Evolutionary conservation across 2,113 vertebrate species (phyloP), one percentile per base, ranked within the genome.

Genomic region (Tetrax tetrax): DNA sequence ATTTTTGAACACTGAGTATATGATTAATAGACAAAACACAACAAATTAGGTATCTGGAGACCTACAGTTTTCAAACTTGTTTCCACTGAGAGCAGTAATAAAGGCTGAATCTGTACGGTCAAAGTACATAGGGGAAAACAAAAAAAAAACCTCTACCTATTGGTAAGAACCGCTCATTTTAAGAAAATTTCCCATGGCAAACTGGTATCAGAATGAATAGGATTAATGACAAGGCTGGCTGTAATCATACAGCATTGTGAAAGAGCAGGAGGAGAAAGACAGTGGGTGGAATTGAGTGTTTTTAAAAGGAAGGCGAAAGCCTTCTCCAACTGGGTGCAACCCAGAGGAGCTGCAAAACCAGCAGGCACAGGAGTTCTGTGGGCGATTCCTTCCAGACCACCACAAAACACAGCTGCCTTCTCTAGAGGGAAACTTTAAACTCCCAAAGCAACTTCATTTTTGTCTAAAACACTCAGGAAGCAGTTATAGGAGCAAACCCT

Each of bases 131-230:
- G 22, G 14, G 9, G 12, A 8, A 56, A 87, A 66, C 8, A 70
- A 61, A 35, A 4, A 21, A 11, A n/a, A 20, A 5, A 2, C 6
- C 3, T 51, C 24, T 51, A 60, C 1, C 20, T 25, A 19, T 6
- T 33, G 35, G 43, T 31, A 87, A 68, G 25, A 87, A 66, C 22
- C 68, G 14, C 9, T 68, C 14, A 8, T 64, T 90, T 75, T 29
- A 60, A 65, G 63, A 72, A 31, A 15, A 45, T 37, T 66, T 63
- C 50, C 60, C 8, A 1, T 17, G 14, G n/a, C 31, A 45, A 92
- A n/a, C 6, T 20, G 16, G 3, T 12, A 16, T 45, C 53, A 14
- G 23, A 57, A 69, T 6, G 25, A 50, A 31, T 0, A 41, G 70
- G 33, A 41, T 15, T 89, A 72, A 48, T 69, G 66, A 47, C 31